Conservation (phyloP, 2,797 vertebrate species). For the Saxicola maurus region DNA sequence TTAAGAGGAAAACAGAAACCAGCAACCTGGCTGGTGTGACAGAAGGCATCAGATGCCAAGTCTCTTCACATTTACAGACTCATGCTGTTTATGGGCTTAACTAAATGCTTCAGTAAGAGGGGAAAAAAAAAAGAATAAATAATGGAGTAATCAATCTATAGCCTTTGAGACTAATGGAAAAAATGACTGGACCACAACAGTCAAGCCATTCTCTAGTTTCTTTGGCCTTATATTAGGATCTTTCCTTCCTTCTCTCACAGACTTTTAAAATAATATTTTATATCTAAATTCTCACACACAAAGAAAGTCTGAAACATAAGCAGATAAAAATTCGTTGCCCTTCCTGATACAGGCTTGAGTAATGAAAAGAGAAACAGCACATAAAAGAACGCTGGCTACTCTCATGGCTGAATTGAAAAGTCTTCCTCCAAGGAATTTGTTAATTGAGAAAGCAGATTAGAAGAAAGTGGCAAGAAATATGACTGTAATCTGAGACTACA, state of each 20-base stretch:
- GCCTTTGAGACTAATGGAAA: neutral
- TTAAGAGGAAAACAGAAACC: neutral
- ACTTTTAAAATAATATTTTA: neutral
- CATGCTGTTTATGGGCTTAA: neutral
- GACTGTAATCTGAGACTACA: constrained; percentile 38
- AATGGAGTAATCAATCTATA: neutral
- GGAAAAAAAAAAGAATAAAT: neutral
- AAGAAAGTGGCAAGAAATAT: constrained; percentile 52
- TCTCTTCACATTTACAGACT: neutral
- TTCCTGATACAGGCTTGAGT: neutral
- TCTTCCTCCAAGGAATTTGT: constrained; percentile 24
- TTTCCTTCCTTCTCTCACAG: neutral
- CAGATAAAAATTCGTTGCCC: neutral
- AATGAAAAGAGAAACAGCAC: constrained; percentile 23
- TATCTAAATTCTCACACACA: neutral
- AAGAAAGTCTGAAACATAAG: neutral
- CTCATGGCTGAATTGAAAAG: constrained; percentile 33
- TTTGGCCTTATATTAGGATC: neutral
- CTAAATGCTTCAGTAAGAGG: neutral
- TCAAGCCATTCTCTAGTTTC: neutral
- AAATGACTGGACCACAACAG: neutral
- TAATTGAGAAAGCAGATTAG: constrained; percentile 61
- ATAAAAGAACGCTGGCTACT: neutral
- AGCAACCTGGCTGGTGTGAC: neutral
- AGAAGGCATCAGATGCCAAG: neutral